Conservation (phyloP, 2,888 invertebrate species). For the Phalera bucephala region DNA sequence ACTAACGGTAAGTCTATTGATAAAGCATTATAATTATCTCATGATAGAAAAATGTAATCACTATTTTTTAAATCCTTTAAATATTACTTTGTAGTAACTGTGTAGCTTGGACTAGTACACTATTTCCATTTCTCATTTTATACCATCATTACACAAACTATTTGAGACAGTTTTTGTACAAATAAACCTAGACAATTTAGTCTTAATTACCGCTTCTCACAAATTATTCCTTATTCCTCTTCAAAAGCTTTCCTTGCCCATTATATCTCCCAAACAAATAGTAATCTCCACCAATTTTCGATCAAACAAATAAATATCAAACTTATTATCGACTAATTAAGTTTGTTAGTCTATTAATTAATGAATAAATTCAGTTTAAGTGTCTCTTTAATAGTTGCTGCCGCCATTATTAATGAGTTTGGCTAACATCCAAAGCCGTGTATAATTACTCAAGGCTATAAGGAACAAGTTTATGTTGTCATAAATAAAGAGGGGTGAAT, state of each 20-base stretch:
- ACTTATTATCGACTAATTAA: slow-evolving; percentile 23
- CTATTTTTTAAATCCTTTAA: no score
- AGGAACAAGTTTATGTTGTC: slow-evolving; percentile 22
- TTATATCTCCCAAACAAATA: neutral
- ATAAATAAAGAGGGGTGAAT: slow-evolving; percentile 20
- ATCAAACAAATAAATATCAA: slow-evolving; percentile 25
- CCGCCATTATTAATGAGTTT: slow-evolving; percentile 38
- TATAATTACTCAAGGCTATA: slow-evolving; percentile 37
- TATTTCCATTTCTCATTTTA: no score
- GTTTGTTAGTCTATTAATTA: slow-evolving; percentile 33
- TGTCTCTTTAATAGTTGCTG: slow-evolving; percentile 38
- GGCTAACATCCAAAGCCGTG: slow-evolving; percentile 35
- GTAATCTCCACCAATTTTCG: neutral
- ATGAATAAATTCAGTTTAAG: slow-evolving; percentile 37
- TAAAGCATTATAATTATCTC: no score
- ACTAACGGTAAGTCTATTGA: no score
- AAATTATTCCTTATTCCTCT: slow-evolving; percentile 1
- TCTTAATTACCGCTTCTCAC: no score
- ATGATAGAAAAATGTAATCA: no score
- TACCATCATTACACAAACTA: no score
- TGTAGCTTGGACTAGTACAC: no score
- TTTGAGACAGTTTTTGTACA: no score
- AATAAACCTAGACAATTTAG: no score
- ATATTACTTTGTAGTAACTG: no score
- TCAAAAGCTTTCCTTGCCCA: neutral